Base-by-base conservation (phyloP, 2,113 vertebrate genomes). In the Numenius arquata region DNA sequence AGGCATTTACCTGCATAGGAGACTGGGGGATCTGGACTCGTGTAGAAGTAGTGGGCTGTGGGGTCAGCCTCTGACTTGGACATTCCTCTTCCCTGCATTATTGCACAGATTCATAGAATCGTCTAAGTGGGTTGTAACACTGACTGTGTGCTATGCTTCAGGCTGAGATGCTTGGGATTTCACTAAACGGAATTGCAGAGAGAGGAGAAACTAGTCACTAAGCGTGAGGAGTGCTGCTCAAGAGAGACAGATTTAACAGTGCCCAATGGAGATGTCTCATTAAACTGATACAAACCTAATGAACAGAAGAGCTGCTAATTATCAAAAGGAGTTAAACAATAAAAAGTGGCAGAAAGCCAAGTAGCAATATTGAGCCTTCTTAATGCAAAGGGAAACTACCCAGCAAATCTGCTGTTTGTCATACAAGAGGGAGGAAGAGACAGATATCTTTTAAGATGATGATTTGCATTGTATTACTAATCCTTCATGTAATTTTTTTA, bases 291-390 rank as follows among this genome's bases (percentile, higher is more conserved):
- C 62, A 88, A 79, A 80, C 50, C 36, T 77, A 90, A 84, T 63
- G 88, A 93, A 85, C 21, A 88, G 72, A 85, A 87, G 83, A 88
- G 65, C 61, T 84, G 68, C 61, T 89, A 91, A 89, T 87, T 90
- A 67, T 78, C 52, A 38, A 70, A 80, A 80, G 47, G 48, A 92
- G 52, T 94, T 94, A 92, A 85, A 86, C 43, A 95, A 78, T 41
- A 76, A 88, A 47, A 86, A 68, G 65, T 65, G 80, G 65, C 80
- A 92, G 67, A 74, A 88, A 86, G 90, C 88, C 88, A 95, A 88
- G 55, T 15, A 90, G 50, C 36, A 75, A 32, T 67, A 47, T 0
- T 34, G 61, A 94, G n/a, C 10, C 50, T 65, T 84, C 68, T 86
- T 63, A 90, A 61, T 45, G 52, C 41, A 56, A 88, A 88, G 41